Evolutionary conservation across 1,140 invertebrate genomes (phyloP).

Genomic region (Chelonus insularis): DNA sequence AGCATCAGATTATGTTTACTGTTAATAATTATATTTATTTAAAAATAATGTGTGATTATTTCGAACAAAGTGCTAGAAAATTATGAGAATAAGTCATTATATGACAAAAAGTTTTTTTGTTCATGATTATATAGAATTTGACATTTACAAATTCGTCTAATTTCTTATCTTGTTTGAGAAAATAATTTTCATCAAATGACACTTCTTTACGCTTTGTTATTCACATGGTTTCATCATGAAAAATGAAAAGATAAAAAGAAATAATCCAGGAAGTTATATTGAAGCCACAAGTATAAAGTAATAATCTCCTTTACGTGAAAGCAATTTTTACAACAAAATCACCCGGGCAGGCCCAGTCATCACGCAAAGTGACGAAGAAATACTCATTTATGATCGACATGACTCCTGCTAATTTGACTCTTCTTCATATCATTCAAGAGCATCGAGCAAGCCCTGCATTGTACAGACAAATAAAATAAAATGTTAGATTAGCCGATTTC

Average conservation of each 20-base stretch:
- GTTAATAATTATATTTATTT: too few species aligned
- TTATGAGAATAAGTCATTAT: too few species aligned
- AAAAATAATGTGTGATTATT: too few species aligned
- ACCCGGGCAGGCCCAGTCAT: constrained; percentile 50
- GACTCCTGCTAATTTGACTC: constrained; percentile 19
- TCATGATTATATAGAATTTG: not conserved
- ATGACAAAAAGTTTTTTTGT: too few species aligned
- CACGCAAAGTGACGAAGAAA: constrained; percentile 51
- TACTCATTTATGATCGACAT: constrained; percentile 21
- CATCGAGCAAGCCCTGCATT: not conserved
- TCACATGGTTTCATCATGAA: constrained; percentile 5
- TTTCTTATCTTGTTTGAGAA: constrained; percentile 3
- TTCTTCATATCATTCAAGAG: constrained; percentile 9
- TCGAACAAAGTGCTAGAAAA: too few species aligned
- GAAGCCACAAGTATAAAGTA: constrained; percentile 39
- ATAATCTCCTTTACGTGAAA: constrained; percentile 59
- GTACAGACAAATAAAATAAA: constrained; percentile 1
- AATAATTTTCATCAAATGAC: constrained; percentile 6
- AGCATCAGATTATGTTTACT: too few species aligned
- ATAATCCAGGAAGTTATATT: constrained; percentile 56
- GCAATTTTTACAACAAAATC: constrained; percentile 58
- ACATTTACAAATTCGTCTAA: constrained; percentile 10
- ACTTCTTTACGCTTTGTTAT: constrained; percentile 5
- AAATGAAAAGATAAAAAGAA: constrained; percentile 21
- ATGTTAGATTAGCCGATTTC: constrained; percentile 23